A percentile compares a stretch with the other conserved stretches of the same genome.
Conservation (phyloP, 2,888 invertebrate species). For the Tachina grossa region DNA sequence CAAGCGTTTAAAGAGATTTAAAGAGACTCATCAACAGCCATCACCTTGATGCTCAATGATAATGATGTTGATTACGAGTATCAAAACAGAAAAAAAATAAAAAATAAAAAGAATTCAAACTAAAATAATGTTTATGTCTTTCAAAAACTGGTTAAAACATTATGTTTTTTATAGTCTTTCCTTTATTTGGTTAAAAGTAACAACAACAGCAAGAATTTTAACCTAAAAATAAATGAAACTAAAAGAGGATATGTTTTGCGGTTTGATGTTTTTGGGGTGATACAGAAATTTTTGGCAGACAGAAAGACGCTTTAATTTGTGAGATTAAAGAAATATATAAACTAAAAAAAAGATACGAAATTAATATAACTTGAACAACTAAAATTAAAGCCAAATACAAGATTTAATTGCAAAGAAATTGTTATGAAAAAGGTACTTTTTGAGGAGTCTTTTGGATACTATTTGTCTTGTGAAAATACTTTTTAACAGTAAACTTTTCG, state of each 20-base stretch:
- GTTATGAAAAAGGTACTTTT: neutral
- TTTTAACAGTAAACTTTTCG: neutral
- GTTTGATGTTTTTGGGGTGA: constrained; percentile 50
- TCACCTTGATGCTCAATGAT: constrained; percentile 62
- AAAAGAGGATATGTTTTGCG: constrained; percentile 68
- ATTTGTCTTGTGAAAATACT: neutral
- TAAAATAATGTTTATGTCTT: constrained; percentile 68
- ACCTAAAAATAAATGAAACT: constrained; percentile 10
- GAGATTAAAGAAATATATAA: constrained; percentile 2
- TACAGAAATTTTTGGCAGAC: constrained; percentile 67
- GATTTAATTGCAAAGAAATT: neutral
- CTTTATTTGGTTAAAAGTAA: constrained; percentile 17
- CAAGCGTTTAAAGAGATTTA: neutral
- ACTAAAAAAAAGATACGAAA: constrained; percentile 2
- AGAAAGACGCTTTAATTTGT: constrained; percentile 66
- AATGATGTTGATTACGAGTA: constrained; percentile 60
- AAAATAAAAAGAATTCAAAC: constrained; percentile 37
- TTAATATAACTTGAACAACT: constrained; percentile 9
- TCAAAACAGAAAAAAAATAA: no score
- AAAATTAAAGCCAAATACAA: constrained; percentile 8
- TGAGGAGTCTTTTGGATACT: neutral
- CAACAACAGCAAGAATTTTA: constrained; percentile 26
- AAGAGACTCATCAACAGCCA: constrained; percentile 47
- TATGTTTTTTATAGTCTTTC: constrained; percentile 39
- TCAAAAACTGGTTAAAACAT: constrained; percentile 69